Evolutionary conservation across 2,888 invertebrate species (phyloP).

Genomic region (Watsonalla binaria): DNA sequence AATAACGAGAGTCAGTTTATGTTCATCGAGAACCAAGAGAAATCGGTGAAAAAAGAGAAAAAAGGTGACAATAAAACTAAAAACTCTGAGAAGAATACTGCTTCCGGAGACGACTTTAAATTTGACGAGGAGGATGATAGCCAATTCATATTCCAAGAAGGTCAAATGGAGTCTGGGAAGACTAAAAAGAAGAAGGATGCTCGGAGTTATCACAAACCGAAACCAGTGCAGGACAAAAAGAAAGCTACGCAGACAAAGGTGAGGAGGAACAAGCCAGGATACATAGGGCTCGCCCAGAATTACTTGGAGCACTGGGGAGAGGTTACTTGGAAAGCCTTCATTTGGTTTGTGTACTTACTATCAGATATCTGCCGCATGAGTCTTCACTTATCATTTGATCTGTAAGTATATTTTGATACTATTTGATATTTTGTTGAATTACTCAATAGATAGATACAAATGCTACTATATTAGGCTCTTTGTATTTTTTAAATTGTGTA

Average conservation of each 20-base stretch:
- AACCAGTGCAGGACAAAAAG: conserved; percentile 66
- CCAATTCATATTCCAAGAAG: conserved; percentile 57
- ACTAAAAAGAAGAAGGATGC: conserved; percentile 71
- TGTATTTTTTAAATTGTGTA: too few relatives aligned
- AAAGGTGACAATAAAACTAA: conserved; percentile 51
- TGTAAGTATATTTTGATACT: conserved; percentile 74
- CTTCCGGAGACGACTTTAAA: conserved; percentile 48
- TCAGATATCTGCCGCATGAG: conserved; percentile 90
- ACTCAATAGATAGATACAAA: too few relatives aligned
- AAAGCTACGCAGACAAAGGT: conserved; percentile 62
- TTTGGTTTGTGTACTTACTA: conserved; percentile 88
- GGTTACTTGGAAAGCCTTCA: conserved; percentile 80
- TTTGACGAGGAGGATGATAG: conserved; percentile 55
- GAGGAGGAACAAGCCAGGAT: conserved; percentile 62
- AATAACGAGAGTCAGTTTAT: conserved; percentile 65
- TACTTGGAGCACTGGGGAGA: conserved; percentile 77
- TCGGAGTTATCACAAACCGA: conserved; percentile 56
- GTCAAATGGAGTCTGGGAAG: conserved; percentile 49
- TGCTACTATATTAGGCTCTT: too few relatives aligned
- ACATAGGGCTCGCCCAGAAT: conserved; percentile 62
- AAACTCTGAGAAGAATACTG: conserved; percentile 37
- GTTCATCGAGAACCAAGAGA: conserved; percentile 67
- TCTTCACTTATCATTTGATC: conserved; percentile 82
- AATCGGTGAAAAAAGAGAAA: conserved; percentile 60
- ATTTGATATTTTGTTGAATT: too few relatives aligned